These are phyloP conservation scores for Carassius auratus DNA, from an alignment of 2,113 vertebrate genomes.

Conservation along the genomic window DNA sequence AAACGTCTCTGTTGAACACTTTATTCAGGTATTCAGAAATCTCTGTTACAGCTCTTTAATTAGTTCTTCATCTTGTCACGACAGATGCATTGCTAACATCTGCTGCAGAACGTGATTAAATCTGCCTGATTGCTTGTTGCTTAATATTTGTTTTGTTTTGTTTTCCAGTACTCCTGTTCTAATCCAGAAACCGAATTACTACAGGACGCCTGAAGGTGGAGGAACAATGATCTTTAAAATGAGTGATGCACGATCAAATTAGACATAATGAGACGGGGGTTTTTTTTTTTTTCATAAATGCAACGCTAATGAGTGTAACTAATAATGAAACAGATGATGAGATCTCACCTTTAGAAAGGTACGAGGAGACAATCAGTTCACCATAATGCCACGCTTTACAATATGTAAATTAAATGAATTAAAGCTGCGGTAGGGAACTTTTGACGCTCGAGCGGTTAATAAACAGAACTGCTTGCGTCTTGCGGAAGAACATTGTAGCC, in stretches of 20 bases:
- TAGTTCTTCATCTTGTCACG: constrained; percentile 58
- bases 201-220: neutral
- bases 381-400: neutral
- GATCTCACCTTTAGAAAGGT: constrained; percentile 24
- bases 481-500: too few relatives aligned
- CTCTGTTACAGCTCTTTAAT: constrained; percentile 53
- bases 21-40: constrained; percentile 39
- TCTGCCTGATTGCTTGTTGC: constrained; percentile 49
- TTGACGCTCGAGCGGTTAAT: too few relatives aligned
- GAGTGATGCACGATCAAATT: constrained; percentile 26
- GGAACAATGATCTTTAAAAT: neutral
- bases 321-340: constrained; percentile 17
- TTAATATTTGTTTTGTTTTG: constrained; percentile 53
- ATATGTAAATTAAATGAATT: too few relatives aligned
- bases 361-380: constrained; percentile 14
- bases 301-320: too few relatives aligned
- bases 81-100: constrained; percentile 60
- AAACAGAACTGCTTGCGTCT: too few relatives aligned
- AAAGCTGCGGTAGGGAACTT: too few relatives aligned
- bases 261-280: constrained; percentile 29
- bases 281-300: constrained; percentile 49
- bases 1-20: neutral
- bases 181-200: neutral
- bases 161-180: constrained; percentile 21
- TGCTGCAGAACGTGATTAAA: constrained; percentile 50